phyloP scores from a whole-genome alignment of 2,113 vertebrate genomes.

The Triplophysa tibetana region DNA sequence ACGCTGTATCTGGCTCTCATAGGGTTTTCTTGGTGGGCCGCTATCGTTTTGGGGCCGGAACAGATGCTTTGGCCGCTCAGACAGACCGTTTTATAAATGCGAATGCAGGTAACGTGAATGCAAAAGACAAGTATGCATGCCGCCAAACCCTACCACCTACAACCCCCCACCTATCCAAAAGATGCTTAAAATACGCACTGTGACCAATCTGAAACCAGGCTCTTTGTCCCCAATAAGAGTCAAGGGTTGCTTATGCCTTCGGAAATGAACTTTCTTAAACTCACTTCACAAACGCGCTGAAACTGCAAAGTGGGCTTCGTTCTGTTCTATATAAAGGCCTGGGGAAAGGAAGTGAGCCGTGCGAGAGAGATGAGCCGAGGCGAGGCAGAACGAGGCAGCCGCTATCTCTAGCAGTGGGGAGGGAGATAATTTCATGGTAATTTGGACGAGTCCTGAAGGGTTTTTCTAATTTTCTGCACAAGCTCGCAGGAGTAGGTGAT shows the following conservation, averaged over 20 bases:
- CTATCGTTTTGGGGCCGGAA: no score
- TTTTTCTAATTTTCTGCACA: slow-evolving; percentile 71
- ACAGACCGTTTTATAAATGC: no score
- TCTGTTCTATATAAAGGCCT: slow-evolving; percentile 67
- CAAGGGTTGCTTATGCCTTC: slow-evolving; percentile 62
- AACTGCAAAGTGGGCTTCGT: slow-evolving; percentile 75
- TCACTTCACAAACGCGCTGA: slow-evolving; percentile 71
- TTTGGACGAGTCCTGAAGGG: slow-evolving; percentile 79
- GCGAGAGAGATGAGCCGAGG: slow-evolving; percentile 50
- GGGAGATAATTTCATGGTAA: slow-evolving; percentile 83
- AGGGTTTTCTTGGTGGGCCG: no score
- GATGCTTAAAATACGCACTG: slow-evolving; percentile 48
- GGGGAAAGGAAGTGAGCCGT: slow-evolving; percentile 64
- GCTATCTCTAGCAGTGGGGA: slow-evolving; percentile 76
- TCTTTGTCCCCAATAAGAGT: slow-evolving; percentile 55
- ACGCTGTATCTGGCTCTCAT: no score
- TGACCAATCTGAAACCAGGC: slow-evolving; percentile 63
- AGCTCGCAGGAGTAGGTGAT: slow-evolving; percentile 75
- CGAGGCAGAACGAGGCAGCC: slow-evolving; percentile 66
- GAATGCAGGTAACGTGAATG: no score
- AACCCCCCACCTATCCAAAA: no score
- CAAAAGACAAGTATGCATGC: not conserved
- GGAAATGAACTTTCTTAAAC: slow-evolving; percentile 77
- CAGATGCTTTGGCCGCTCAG: no score
- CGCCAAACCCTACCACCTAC: no score